Percentiles rank a stretch among this genome's conserved stretches.
These are phyloP conservation scores for Caerostris darwini DNA, from an alignment of 1,140 invertebrate species.

Conservation along the genomic window DNA sequence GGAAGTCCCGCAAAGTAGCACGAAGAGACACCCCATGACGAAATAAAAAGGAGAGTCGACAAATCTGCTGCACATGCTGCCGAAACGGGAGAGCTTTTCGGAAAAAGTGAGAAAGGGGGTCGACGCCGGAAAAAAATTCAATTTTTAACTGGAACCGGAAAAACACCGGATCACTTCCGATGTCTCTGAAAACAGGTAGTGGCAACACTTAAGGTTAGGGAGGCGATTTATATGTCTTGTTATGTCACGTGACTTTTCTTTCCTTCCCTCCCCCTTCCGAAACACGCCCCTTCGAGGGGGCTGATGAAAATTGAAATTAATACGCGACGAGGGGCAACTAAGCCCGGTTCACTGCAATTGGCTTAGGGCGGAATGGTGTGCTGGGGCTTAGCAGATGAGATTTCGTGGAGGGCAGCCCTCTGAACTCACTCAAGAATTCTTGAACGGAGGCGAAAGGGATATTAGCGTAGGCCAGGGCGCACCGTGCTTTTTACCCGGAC, in stretches of 20 bases:
- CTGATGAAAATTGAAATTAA: conserved; percentile 72
- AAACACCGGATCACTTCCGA: not conserved
- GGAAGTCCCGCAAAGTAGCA: not conserved
- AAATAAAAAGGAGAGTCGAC: not conserved
- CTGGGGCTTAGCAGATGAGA: not conserved
- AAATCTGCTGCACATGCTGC: not conserved
- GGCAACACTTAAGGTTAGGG: conserved; percentile 45
- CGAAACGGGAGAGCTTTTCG: not conserved
- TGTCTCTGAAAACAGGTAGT: not conserved
- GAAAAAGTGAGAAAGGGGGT: not conserved
- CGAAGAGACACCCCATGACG: not conserved
- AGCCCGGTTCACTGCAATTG: conserved; percentile 21
- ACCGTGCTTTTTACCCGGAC: too few species aligned
- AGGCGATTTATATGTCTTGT: conserved; percentile 68
- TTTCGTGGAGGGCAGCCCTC: not conserved
- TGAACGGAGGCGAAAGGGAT: not conserved
- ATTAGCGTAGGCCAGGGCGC: not conserved
- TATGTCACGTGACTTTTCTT: conserved; percentile 58
- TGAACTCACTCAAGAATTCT: not conserved
- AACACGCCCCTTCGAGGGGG: conserved; percentile 1
- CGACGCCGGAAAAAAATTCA: not conserved
- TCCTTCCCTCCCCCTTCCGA: not conserved
- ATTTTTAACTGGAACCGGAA: not conserved
- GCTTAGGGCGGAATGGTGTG: not conserved
- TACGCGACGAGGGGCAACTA: conserved; percentile 52